These are phyloP conservation scores for Lophura nycthemera DNA, from an alignment of 2,113 vertebrate genomes.

Conservation along the genomic window DNA sequence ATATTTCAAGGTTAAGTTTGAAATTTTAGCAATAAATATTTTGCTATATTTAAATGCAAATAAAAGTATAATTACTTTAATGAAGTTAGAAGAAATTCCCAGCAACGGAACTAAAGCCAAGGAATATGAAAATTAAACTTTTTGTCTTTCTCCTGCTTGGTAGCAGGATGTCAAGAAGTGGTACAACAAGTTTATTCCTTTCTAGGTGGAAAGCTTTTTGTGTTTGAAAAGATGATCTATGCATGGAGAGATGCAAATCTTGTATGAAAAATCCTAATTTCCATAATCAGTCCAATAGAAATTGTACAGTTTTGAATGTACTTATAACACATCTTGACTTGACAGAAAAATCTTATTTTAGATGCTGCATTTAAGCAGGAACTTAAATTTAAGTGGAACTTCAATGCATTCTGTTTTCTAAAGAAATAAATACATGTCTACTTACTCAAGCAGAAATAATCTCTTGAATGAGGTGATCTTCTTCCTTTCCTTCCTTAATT, in stretches of 20 bases:
- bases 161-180: background rate
- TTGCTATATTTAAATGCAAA: background rate
- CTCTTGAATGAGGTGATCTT: background rate
- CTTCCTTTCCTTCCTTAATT: background rate
- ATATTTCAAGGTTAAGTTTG: background rate
- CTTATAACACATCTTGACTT: background rate
- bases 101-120: background rate
- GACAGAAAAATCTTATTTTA: slow-evolving; percentile 2
- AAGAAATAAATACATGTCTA: background rate
- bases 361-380: background rate
- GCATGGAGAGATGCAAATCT: background rate
- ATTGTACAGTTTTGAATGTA: background rate
- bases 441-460: background rate
- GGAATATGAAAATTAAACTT: background rate
- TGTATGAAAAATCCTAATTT: background rate
- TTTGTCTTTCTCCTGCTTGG: background rate
- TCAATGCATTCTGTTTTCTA: background rate
- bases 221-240: background rate
- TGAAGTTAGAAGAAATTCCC: background rate
- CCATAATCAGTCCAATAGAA: background rate
- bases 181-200: background rate
- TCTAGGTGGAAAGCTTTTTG: background rate
- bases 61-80: background rate
- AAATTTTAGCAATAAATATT: background rate
- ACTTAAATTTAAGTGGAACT: background rate